These are phyloP conservation scores for Trematomus loennbergii DNA, from an alignment of 2,113 vertebrate genomes.

Conservation along the genomic window DNA sequence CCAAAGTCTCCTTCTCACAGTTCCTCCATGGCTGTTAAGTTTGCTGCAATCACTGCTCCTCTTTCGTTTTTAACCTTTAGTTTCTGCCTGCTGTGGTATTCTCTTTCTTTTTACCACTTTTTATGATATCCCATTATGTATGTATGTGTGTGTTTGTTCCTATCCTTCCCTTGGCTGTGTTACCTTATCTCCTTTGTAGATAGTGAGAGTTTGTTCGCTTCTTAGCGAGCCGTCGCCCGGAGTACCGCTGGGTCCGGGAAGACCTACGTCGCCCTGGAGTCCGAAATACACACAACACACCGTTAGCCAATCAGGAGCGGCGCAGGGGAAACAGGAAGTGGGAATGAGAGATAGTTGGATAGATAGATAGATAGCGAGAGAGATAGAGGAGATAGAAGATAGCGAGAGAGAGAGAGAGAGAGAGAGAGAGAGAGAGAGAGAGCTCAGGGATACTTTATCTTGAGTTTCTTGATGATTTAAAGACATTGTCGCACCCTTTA, in stretches of 20 bases:
- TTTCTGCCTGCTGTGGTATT: neutral
- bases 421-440: no score
- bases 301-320: constrained; percentile 61
- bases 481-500: neutral
- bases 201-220: constrained; percentile 76
- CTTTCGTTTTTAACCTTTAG: constrained; percentile 27
- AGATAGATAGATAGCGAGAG: neutral
- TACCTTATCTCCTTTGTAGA: constrained; percentile 89
- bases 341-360: no score
- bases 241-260: constrained; percentile 80
- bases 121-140: constrained; percentile 27
- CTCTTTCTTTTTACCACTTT: neutral
- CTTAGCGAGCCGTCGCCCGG: constrained; percentile 74
- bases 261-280: constrained; percentile 84
- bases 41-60: constrained; percentile 70
- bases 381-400: neutral
- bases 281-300: constrained; percentile 77
- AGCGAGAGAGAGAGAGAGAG: neutral
- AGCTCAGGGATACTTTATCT: constrained; percentile 20
- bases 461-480: neutral
- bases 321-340: constrained; percentile 1
- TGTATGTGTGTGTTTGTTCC: constrained; percentile 40
- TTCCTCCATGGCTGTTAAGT: neutral
- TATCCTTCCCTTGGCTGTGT: constrained; percentile 65
- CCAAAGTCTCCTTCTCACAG: neutral